phyloP scores from a whole-genome alignment of 2,888 invertebrate species.

The Aquatica leii region DNA sequence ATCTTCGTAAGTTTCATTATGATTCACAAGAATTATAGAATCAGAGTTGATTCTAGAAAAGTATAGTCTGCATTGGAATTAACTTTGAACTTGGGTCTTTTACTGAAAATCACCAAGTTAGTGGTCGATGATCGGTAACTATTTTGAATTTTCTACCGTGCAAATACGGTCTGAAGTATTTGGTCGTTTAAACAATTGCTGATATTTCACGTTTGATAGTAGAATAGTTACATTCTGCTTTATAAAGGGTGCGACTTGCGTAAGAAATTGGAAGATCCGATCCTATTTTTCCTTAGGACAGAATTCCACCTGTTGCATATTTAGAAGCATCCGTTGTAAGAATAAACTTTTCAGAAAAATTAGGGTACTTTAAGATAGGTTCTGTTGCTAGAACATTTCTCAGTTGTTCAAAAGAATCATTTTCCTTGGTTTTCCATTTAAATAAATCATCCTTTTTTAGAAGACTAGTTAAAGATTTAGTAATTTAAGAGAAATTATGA shows the following conservation, averaged over 20 bases:
- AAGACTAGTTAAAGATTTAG: too few species aligned
- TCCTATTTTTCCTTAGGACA: neutral
- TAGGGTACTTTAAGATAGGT: too few species aligned
- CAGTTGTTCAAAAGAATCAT: too few species aligned
- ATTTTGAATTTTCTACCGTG: neutral
- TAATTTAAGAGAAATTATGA: too few species aligned
- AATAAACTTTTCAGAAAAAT: neutral
- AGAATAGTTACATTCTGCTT: neutral
- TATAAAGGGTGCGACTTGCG: neutral
- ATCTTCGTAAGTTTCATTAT: neutral
- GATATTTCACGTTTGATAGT: too few species aligned
- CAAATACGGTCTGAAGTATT: too few species aligned
- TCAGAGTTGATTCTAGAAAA: neutral
- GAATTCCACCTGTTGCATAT: neutral
- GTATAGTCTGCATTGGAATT: neutral
- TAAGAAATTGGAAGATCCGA: neutral
- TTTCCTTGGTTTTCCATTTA: too few species aligned
- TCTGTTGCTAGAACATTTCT: too few species aligned
- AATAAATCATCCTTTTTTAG: too few species aligned
- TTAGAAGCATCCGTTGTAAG: slow-evolving; percentile 1
- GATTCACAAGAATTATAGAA: neutral
- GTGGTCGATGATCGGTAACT: neutral
- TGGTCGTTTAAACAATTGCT: too few species aligned
- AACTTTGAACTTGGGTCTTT: neutral
- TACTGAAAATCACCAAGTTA: neutral